Base-by-base conservation (phyloP, 2,797 vertebrate genomes). In the Heterohyrax brucei region DNA sequence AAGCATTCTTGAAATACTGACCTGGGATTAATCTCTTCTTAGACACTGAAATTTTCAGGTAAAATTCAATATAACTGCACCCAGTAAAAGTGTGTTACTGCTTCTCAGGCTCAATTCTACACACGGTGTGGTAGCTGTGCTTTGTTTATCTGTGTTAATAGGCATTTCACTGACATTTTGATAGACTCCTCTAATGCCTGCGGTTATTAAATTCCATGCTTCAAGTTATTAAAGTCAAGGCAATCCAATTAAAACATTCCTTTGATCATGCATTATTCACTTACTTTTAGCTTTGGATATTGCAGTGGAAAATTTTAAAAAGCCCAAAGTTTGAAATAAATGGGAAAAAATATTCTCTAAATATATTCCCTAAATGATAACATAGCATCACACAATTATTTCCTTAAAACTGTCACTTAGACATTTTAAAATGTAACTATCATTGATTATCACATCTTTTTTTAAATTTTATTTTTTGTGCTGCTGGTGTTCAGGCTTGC, bases 151-250 rank as follows among this genome's bases (percentile, higher is more conserved):
- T 80, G 26, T 39, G 77, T 79, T 92, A 89, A 91, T 78, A 91
- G 56, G 70, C 22, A 93, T 82, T 95, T 82, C 56, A 91, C 8
- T 97, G 96, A 91, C 87, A 91, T 96, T 91, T 96, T 93, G 83
- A 87, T 85, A 91, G 83, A 97, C 44, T 89, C 21, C 30, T 81
- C 77, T 18, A 92, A 1, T 68, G 13, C 48, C 66, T 68, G 14
- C 78, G 13, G 19, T 93, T 94, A 95, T 93, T 97, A 97, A 94
- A 93, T 75, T 91, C 68, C 48, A 30, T 61, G 59, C 33, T 96
- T 91, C 46, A 81, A 66, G 83, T 95, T 96, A 95, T 91, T 96
- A 95, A 87, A 96, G 53, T 75, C 53, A 95, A 91, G 91, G 64
- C 10, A 87, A 53, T 85, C 16, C 33, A 84, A 95, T 95, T 91